Conservation (phyloP, 2,797 vertebrate species). For the Xenops minutus region DNA sequence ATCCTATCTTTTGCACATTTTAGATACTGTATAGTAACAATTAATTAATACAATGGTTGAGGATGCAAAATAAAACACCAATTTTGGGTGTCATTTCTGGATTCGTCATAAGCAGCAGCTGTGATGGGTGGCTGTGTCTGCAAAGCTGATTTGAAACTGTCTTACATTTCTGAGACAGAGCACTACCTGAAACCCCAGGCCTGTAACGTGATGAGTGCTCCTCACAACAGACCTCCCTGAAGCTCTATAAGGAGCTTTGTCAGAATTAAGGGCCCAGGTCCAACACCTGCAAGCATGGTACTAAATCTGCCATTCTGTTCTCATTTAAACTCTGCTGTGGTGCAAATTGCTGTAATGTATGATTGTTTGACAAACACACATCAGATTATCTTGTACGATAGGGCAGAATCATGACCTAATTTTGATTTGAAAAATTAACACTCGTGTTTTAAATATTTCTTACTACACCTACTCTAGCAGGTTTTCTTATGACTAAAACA, state of each 20-base stretch:
- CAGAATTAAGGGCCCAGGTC: background rate
- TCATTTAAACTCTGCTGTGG: background rate
- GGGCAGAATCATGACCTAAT: background rate
- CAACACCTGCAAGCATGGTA: background rate
- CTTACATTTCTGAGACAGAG: background rate
- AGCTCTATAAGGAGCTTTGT: background rate
- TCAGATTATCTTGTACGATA: background rate
- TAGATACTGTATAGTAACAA: background rate
- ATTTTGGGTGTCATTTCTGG: background rate
- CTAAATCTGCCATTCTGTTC: background rate
- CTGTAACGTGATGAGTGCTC: background rate
- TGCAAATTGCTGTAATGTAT: background rate
- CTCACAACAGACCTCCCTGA: background rate
- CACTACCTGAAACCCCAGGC: background rate
- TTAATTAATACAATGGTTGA: background rate
- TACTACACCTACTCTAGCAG: background rate
- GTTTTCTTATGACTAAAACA: too few species aligned
- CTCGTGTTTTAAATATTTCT: background rate
- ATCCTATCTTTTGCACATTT: background rate
- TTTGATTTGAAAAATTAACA: background rate
- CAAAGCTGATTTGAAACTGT: background rate
- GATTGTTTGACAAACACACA: background rate
- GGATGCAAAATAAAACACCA: background rate
- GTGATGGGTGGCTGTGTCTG: background rate
- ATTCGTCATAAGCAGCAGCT: background rate